A percentile compares a stretch with the other conserved stretches of the same genome.
phyloP scores from a whole-genome alignment of 2,888 invertebrate species.

The Drosophila formosana region DNA sequence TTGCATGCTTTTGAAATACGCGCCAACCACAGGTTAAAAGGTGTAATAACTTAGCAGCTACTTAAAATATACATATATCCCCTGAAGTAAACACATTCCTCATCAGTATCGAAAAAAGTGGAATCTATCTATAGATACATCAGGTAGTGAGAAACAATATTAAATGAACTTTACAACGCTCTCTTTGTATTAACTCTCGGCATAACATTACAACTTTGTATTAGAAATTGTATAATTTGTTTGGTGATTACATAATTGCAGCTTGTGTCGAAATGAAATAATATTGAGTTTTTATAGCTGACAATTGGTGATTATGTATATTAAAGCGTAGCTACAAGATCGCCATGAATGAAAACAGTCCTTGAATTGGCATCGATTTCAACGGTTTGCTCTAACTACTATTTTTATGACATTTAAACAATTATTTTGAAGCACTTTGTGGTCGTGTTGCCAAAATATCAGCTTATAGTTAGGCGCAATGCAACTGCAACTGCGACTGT shows the following conservation, averaged over 20 bases:
- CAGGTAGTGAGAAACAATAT: background rate
- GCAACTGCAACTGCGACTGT: conserved; percentile 27
- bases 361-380: background rate
- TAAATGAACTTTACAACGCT: background rate
- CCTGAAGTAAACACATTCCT: too few species aligned
- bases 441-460: conserved; percentile 66
- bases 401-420: conserved; percentile 79
- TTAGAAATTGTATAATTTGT: background rate
- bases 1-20: conserved; percentile 22
- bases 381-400: conserved; percentile 18
- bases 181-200: too few species aligned
- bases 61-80: background rate
- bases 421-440: conserved; percentile 68
- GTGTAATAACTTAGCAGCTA: background rate
- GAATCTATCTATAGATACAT: too few species aligned
- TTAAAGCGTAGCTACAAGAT: conserved; percentile 1
- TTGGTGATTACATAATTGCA: background rate
- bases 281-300: background rate
- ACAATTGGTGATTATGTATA: background rate
- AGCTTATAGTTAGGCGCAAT: conserved; percentile 50
- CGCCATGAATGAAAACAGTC: conserved; percentile 2
- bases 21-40: too few species aligned
- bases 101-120: too few species aligned
- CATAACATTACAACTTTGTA: background rate
- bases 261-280: conserved; percentile 4